Evolutionary conservation across 2,113 vertebrate genomes (phyloP).

Genomic region (Pygathrix nemaeus): DNA sequence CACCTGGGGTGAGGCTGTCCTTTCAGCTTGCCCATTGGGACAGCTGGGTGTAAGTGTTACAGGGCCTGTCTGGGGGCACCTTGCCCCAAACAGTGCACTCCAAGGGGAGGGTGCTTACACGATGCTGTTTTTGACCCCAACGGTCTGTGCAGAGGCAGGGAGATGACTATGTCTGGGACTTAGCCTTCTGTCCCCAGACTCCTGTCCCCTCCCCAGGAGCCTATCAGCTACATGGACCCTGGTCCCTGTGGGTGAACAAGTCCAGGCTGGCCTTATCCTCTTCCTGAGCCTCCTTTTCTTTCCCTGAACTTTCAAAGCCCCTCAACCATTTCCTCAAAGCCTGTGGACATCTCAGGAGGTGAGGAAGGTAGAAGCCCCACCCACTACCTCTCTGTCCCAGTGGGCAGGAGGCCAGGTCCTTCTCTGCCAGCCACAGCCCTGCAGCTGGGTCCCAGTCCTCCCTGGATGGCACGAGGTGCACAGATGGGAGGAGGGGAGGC

Average conservation of each 20-base stretch:
- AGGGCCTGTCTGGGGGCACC: not conserved
- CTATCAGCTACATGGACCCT: not conserved
- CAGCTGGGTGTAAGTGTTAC: not conserved
- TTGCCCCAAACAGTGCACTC: not conserved
- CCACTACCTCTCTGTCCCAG: not conserved
- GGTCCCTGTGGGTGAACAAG: not conserved
- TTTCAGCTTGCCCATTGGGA: not conserved
- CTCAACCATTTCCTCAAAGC: not conserved
- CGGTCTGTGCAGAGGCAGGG: not conserved
- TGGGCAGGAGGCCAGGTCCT: not conserved
- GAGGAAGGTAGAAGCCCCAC: no score
- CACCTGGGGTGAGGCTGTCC: not conserved
- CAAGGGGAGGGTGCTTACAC: not conserved
- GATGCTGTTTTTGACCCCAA: not conserved
- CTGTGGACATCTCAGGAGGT: not conserved
- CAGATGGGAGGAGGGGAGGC: not conserved
- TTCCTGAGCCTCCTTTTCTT: not conserved
- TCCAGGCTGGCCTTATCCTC: not conserved
- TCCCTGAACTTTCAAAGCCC: not conserved
- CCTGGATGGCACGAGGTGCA: not conserved
- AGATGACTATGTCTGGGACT: not conserved
- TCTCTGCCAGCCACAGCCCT: not conserved
- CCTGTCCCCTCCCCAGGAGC: not conserved
- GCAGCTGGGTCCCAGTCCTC: not conserved
- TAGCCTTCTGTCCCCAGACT: not conserved